phyloP scores from a whole-genome alignment of 1,140 invertebrate genomes.

The Spodoptera litura region DNA sequence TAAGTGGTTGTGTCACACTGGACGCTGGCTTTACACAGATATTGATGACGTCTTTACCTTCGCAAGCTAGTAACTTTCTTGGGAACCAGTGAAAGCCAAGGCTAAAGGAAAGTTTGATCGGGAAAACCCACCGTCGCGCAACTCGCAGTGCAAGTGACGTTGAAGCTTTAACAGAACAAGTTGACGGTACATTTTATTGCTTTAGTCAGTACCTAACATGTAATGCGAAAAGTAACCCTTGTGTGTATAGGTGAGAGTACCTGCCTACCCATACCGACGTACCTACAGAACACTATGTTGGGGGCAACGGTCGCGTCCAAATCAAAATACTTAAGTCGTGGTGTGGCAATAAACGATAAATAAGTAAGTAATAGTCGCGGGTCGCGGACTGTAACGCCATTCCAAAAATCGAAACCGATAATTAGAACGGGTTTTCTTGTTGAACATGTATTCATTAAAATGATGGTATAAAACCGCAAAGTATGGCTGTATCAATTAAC shows the following conservation, averaged over 20 bases:
- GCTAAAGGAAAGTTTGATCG: constrained; percentile 20
- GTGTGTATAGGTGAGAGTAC: too few relatives aligned
- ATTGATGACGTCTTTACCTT: neutral
- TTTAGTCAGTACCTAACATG: too few relatives aligned
- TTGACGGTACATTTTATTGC: too few relatives aligned
- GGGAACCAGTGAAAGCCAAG: constrained; percentile 10
- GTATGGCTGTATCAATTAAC: constrained; percentile 4
- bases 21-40: too few relatives aligned
- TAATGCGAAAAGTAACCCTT: too few relatives aligned
- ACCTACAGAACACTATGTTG: too few relatives aligned
- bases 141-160: neutral
- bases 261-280: too few relatives aligned
- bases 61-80: neutral
- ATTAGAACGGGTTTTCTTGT: constrained; percentile 21
- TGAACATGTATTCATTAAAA: constrained; percentile 18
- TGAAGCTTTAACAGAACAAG: too few relatives aligned
- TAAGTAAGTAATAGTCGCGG: neutral
- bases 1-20: too few relatives aligned
- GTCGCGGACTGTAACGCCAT: neutral
- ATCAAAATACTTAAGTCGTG: neutral
- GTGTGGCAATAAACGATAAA: neutral
- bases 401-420: constrained; percentile 4
- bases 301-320: neutral
- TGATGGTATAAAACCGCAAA: constrained; percentile 27
- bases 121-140: neutral